Evolutionary conservation across 2,888 invertebrate species (phyloP).

Genomic region (Heliothis peltigera): DNA sequence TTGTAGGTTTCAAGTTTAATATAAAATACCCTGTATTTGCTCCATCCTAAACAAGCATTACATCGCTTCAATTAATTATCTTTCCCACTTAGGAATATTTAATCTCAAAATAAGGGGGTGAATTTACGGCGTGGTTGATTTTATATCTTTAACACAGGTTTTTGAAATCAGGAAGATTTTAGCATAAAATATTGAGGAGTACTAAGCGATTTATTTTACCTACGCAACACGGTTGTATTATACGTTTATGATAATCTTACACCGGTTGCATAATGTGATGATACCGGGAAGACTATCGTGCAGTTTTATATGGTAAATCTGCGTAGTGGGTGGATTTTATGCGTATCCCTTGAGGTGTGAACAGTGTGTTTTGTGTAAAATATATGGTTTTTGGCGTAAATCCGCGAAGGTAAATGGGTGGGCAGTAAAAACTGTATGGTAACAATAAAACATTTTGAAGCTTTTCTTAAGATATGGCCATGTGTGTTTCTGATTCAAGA

Average conservation of each 20-base stretch:
- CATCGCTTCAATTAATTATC: constrained; percentile 25
- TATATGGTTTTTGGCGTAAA: constrained; percentile 39
- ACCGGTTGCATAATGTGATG: constrained; percentile 86
- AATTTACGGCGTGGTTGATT: constrained; percentile 8
- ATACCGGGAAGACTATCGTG: constrained; percentile 73
- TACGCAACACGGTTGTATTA: constrained; percentile 68
- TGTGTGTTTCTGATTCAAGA: too few species aligned
- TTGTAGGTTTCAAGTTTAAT: constrained; percentile 22
- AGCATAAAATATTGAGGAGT: constrained; percentile 59
- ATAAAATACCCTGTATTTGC: constrained; percentile 11
- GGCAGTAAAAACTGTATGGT: not conserved
- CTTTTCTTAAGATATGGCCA: too few species aligned
- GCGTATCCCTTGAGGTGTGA: constrained; percentile 61
- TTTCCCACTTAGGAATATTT: constrained; percentile 23
- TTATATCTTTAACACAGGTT: constrained; percentile 14
- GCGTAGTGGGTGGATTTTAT: constrained; percentile 76
- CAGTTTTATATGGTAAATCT: constrained; percentile 80
- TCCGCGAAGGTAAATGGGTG: constrained; percentile 14
- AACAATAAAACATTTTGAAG: not conserved
- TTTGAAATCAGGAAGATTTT: constrained; percentile 36
- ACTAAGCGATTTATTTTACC: constrained; percentile 65
- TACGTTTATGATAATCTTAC: constrained; percentile 86
- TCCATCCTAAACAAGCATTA: constrained; percentile 32
- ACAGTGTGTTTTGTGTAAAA: constrained; percentile 50
- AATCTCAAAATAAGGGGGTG: constrained; percentile 24